phyloP scores from a whole-genome alignment of 37 sponge, comb jelly and placozoan species.

The Haliclona indistincta region DNA sequence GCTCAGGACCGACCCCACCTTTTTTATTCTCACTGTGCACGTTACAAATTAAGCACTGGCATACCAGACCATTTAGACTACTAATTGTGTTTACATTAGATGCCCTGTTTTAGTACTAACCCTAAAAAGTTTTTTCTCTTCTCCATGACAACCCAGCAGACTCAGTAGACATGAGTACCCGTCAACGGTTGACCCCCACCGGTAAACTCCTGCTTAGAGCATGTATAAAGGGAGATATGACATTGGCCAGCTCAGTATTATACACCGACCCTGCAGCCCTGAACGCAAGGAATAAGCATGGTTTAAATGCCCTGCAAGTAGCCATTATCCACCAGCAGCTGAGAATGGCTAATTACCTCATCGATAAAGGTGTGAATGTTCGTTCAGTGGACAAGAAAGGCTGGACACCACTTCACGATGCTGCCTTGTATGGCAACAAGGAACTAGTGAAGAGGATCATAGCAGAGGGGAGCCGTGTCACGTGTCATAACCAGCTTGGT shows the following conservation, averaged over 20 bases:
- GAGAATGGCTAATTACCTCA: conserved; percentile 50
- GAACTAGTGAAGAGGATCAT: conserved; percentile 46
- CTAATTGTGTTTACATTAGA: no score
- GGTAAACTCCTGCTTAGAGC: conserved; percentile 38
- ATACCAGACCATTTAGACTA: no score
- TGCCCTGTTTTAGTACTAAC: no score
- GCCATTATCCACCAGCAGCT: conserved; percentile 51
- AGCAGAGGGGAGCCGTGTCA: conserved; percentile 36
- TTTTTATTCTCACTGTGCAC: no score
- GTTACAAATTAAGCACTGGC: no score
- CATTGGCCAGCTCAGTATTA: conserved; percentile 40
- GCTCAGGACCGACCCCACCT: no score
- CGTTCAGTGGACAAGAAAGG: conserved; percentile 43
- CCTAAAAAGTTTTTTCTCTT: no score
- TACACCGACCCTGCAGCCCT: conserved; percentile 37
- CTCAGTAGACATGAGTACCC: no score
- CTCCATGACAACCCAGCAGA: no score
- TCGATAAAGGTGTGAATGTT: conserved; percentile 60
- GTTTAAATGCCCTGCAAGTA: conserved; percentile 58
- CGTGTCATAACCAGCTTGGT: conserved; percentile 10
- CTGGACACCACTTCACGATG: conserved; percentile 77
- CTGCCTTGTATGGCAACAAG: conserved; percentile 31
- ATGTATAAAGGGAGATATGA: conserved; percentile 42
- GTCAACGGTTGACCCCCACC: background rate
- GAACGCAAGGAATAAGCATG: conserved; percentile 31